phyloP scores from a whole-genome alignment of 2,797 vertebrate genomes.

The Etheostoma nigrum region DNA sequence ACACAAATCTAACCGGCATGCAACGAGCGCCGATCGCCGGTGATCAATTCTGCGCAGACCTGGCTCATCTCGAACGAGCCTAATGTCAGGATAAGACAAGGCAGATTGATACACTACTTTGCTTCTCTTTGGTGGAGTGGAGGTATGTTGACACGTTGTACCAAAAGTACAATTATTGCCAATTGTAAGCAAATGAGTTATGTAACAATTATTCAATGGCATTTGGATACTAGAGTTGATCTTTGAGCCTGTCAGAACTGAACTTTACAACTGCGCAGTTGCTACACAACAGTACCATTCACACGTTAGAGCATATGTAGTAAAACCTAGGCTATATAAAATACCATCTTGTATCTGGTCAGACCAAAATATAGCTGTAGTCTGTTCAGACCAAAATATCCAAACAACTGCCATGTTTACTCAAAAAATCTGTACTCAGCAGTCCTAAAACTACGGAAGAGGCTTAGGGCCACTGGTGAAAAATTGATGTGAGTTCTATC shows the following conservation, averaged over 20 bases:
- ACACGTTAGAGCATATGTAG: too few species aligned
- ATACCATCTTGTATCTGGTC: background rate
- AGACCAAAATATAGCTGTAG: slow-evolving; percentile 40
- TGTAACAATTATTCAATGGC: background rate
- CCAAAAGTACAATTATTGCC: background rate
- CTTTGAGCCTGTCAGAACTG: background rate
- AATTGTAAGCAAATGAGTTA: background rate
- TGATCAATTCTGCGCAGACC: too few species aligned
- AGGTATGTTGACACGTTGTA: background rate
- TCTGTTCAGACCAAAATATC: slow-evolving; percentile 31
- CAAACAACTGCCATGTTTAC: slow-evolving; percentile 35
- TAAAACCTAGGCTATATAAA: too few species aligned
- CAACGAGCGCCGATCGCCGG: too few species aligned
- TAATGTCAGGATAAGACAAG: too few species aligned
- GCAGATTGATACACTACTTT: background rate
- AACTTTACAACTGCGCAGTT: too few species aligned
- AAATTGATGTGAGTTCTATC: too few species aligned
- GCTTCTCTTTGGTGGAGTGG: slow-evolving; percentile 44
- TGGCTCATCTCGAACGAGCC: too few species aligned
- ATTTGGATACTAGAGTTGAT: background rate
- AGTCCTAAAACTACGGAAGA: slow-evolving; percentile 23
- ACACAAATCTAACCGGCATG: too few species aligned
- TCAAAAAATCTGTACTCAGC: slow-evolving; percentile 45
- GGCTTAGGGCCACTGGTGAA: too few species aligned
- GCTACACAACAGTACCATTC: too few species aligned